phyloP scores from a whole-genome alignment of 1,140 invertebrate species.

The Cherax destructor region DNA sequence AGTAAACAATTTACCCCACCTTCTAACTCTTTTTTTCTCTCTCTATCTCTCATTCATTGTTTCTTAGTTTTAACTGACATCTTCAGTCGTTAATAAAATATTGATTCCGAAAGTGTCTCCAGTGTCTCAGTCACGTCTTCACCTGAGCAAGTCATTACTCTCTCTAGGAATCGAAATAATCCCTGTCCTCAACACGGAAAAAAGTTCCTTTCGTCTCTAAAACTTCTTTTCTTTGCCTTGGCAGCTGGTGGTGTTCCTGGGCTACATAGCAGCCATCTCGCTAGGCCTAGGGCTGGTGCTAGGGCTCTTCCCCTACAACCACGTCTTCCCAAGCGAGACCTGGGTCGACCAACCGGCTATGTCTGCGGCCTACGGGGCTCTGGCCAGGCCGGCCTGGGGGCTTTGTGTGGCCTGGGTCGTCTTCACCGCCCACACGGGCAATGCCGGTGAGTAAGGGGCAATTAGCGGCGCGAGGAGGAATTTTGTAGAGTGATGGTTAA shows the following conservation, averaged over 20 bases:
- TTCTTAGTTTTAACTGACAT: too few species aligned
- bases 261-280: conserved; percentile 28
- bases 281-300: conserved; percentile 26
- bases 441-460: conserved; percentile 10
- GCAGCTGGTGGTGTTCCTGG: conserved; percentile 21
- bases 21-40: too few species aligned
- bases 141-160: too few species aligned
- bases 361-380: conserved; percentile 5
- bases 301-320: conserved; percentile 43
- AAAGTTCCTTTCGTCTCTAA: background rate
- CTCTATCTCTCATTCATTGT: too few species aligned
- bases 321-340: background rate
- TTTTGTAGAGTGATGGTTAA: too few species aligned
- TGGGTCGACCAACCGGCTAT: conserved; percentile 15
- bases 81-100: too few species aligned
- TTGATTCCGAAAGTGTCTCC: too few species aligned
- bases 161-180: too few species aligned
- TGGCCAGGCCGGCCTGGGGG: conserved; percentile 27
- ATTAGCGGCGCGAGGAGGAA: too few species aligned
- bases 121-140: background rate
- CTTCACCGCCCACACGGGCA: conserved; percentile 38
- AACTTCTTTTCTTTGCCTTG: background rate
- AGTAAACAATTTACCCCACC: too few species aligned
- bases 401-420: conserved; percentile 46
- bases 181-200: too few species aligned